phyloP scores from a whole-genome alignment of 2,888 invertebrate genomes.

The Auanema freiburgensis region DNA sequence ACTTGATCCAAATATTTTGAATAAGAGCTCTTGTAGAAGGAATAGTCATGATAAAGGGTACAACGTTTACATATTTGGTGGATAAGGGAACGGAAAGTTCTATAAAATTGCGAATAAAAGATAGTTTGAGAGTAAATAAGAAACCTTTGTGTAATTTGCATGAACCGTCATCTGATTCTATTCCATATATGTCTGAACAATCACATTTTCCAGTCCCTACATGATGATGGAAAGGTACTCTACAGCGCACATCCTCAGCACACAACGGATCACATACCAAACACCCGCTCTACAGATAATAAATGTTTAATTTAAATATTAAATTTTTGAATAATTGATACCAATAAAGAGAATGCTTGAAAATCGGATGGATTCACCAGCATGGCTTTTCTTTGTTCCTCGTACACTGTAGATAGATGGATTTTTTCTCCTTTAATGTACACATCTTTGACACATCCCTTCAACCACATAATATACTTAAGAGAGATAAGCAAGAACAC shows the following conservation, averaged over 20 bases:
- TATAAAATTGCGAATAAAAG: conserved; percentile 12
- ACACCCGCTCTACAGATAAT: conserved; percentile 25
- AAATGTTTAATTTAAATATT: background rate
- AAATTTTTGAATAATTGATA: background rate
- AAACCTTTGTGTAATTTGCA: conserved; percentile 23
- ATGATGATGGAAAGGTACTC: conserved; percentile 25
- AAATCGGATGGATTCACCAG: conserved; percentile 27
- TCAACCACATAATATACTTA: background rate
- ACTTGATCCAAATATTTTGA: conserved; percentile 38
- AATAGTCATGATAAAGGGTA: conserved; percentile 31
- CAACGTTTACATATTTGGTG: conserved; percentile 24
- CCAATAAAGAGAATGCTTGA: conserved; percentile 28
- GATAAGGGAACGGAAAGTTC: conserved; percentile 34
- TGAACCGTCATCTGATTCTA: conserved; percentile 24
- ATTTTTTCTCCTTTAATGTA: conserved; percentile 30
- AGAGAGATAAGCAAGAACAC: conserved; percentile 1
- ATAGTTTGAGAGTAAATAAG: background rate
- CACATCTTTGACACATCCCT: conserved; percentile 49
- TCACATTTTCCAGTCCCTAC: conserved; percentile 27
- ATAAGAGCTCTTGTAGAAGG: conserved; percentile 32
- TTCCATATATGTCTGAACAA: conserved; percentile 33
- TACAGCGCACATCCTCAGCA: conserved; percentile 24
- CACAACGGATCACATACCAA: conserved; percentile 26
- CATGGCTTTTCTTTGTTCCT: conserved; percentile 27
- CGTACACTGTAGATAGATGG: conserved; percentile 29